Percentiles rank a stretch among this genome's conserved stretches.
phyloP scores from a whole-genome alignment of 1,140 invertebrate species.

The Holcopasites calliopsidis region DNA sequence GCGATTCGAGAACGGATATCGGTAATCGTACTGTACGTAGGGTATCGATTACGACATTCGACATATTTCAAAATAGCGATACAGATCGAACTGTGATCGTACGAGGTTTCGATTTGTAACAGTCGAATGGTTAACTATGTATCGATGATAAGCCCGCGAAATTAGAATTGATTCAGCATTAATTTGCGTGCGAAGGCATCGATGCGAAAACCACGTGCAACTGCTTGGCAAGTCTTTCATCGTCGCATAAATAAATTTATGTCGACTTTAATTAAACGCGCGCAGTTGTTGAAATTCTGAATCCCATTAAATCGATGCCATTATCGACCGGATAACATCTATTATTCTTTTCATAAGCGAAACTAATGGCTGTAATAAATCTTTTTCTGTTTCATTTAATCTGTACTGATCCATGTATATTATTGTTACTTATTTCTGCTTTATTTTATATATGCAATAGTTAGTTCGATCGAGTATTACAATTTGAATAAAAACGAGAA shows the following conservation, averaged over 20 bases:
- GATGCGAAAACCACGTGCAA: background rate
- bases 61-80: background rate
- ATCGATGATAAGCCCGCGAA: too few species aligned
- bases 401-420: too few species aligned
- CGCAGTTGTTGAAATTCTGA: background rate
- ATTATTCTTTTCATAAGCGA: background rate
- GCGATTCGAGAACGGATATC: background rate
- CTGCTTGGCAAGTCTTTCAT: background rate
- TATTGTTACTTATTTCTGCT: background rate
- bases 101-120: too few species aligned
- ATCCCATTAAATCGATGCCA: background rate
- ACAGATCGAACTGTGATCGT: too few species aligned
- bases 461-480: background rate
- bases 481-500: background rate
- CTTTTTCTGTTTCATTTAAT: background rate
- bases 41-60: background rate
- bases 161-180: background rate
- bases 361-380: background rate
- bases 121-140: too few species aligned
- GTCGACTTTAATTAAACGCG: background rate
- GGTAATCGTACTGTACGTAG: too few species aligned
- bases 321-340: conserved; percentile 19
- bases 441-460: background rate
- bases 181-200: background rate
- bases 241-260: background rate